Base-by-base conservation (phyloP, 2,113 vertebrate species). In the Dromaius novaehollandiae region DNA sequence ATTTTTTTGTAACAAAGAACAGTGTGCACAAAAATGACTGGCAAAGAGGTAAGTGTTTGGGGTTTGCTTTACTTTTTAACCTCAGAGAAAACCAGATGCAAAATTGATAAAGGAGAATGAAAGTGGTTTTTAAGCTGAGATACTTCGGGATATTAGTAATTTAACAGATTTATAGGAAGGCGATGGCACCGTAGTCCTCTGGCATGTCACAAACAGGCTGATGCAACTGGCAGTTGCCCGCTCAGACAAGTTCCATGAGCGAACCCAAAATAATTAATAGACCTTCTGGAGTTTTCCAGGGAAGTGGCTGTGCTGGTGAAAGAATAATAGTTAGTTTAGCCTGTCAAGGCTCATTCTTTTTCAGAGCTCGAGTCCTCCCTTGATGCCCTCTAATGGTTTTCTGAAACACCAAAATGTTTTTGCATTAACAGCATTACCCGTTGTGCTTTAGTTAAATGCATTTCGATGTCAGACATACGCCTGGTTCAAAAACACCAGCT, bases 361-460 rank as follows among this genome's bases (percentile, higher is more conserved):
- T 97, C 91, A 97, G 78, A 97, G 95, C 93, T 90, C 65, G 79
- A 86, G 74, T 82, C 95, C 91, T 98, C 97, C 97, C 97, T 66
- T 96, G 97, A 96, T 98, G 97, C 95, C 71, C 93, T 97, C 97
- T 97, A 97, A 98, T 98, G 97, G 97, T 97, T 97, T 96, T 96
- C 96, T 94, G 95, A 98, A 98, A 84, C 86, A 96, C 96, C 97
- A 95, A 97, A 98, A 98, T 96, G 96, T 96, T 97, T 97, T 97
- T 97, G 95, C 96, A 89, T 89, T 95, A 96, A 82, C 91, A 97
- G 84, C 96, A 88, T 98, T 96, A 85, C 80, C 94, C 96, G 85
- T 96, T 97, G 97, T 97, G 87, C 87, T 96, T 93, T 60, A 94
- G 94, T 70, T 98, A 97, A 97, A 97, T 97, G 96, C 95, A 96